Evolutionary conservation across 2,113 vertebrate genomes (phyloP).

Genomic region (Neofelis nebulosa): DNA sequence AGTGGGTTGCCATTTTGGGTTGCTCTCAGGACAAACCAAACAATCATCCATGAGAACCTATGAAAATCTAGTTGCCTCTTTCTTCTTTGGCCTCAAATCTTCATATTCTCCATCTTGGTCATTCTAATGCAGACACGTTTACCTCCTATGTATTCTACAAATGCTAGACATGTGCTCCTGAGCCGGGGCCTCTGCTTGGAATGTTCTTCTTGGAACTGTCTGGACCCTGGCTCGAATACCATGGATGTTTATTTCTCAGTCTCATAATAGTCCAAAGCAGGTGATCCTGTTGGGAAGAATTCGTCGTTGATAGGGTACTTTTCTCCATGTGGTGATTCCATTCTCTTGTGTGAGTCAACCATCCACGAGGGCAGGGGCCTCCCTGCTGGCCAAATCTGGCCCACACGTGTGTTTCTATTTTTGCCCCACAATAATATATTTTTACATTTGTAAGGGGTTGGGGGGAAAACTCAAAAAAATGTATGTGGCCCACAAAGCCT

Average conservation of each 20-base stretch:
- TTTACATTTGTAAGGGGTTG: background rate
- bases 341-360: background rate
- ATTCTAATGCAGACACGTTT: background rate
- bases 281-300: background rate
- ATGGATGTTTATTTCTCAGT: too few relatives aligned
- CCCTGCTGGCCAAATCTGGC: background rate
- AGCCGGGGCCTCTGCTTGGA: background rate
- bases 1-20: background rate
- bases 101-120: background rate
- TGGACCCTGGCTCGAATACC: background rate
- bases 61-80: background rate
- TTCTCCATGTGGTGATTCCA: background rate
- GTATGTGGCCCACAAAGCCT: background rate
- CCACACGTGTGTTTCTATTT: background rate
- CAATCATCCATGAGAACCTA: background rate
- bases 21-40: background rate
- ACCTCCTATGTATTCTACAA: background rate
- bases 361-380: background rate
- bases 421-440: background rate
- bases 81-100: background rate
- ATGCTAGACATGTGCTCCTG: fast-evolving
- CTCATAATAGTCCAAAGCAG: background rate
- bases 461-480: background rate
- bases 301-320: background rate
- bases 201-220: background rate